Evolutionary conservation across 2,113 vertebrate species (phyloP), one percentile per base, ranked within the genome.

Genomic region (Tachycineta bicolor): DNA sequence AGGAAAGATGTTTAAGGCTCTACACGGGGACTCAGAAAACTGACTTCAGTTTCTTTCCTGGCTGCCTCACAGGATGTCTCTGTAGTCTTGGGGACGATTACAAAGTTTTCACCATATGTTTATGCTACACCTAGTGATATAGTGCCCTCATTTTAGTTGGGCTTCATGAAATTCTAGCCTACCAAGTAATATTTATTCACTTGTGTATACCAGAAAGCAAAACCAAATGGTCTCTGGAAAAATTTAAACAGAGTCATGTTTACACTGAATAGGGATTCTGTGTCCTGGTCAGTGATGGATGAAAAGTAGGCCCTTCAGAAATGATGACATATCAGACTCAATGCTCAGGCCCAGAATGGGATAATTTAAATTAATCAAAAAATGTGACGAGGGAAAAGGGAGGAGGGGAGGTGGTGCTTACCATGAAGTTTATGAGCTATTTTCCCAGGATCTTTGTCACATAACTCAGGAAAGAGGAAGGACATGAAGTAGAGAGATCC

Each of bases 91-190:
- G 81, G 94, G 81, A 89, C 0, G 5, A 84, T 94, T 92, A 87
- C 76, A 92, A 92, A 81, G 53, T 75, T 94, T 92, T 84, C n/a
- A 84, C 90, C 83, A 60, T 93, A 78, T 93, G 92, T 93, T 96
- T 96, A 75, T 89, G 25, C 79, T 95, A 22, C 53, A 49, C 90
- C n/a, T 62, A 75, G 37, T 64, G 73, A 71, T 88, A 80, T 83
- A 62, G 76, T 87, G 56, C 47, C 43, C 49, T 94, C 69, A 31
- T 92, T 94, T 95, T 75, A 79, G 62, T 64, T 91, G 13, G 28
- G 4, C 37, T 88, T 87, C 44, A 25, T 75, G 69, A 91, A 92
- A 79, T 65, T 87, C 52, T 87, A 81, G 33, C 58, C 62, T 91
- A 69, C 28, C 37, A 89, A 73, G 41, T 90, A 92, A 86, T 94